Base-by-base conservation (phyloP, 2,113 vertebrate species). In the Poeciliopsis prolifica region DNA sequence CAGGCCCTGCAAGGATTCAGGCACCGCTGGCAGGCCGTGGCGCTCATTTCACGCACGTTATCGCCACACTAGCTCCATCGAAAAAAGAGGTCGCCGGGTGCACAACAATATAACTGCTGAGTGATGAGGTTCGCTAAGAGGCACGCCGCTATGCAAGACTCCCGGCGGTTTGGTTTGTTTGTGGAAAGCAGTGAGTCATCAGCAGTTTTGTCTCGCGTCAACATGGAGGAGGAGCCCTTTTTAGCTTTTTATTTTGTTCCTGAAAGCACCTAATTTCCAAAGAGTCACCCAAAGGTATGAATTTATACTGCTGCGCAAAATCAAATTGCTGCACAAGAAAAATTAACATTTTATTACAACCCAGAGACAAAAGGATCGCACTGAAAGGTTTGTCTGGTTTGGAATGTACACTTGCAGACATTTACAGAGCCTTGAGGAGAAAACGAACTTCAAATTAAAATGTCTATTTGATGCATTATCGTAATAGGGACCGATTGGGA, bases 361-460 rank as follows among this genome's bases (percentile, higher is more conserved):
- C 80, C 79, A 79, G 86, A 86, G 87, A 88, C 77, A 80, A 72
- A 87, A 84, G 87, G 84, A 88, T 87, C 83, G 77, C 83, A 81
- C 74, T 61, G 74, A 86, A 92, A 92, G 88, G 91, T 92, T 28
- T 92, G 90, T 87, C 74, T 75, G 68, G 74, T 80, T 70, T 72
- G 77, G 73, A 86, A 80, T 54, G 72, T 66, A 15, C 73, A 81
- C 84, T 87, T 22, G 68, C 78, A 90, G 91, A 89, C 90, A 91
- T 88, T 89, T 87, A 90, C 83, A 89, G 81, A 90, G 89, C 92
- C 92, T 91, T 82, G 86, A 94, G 92, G 89, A 90, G 88, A 87
- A 89, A 87, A 89, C 92, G 90, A 93, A 92, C 91, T 94, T 92
- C 89, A 93, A 91, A 93, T 94, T 92, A 93, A 92, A 93, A 92